phyloP scores from a whole-genome alignment of 2,113 vertebrate genomes.

The Macquaria australasica region DNA sequence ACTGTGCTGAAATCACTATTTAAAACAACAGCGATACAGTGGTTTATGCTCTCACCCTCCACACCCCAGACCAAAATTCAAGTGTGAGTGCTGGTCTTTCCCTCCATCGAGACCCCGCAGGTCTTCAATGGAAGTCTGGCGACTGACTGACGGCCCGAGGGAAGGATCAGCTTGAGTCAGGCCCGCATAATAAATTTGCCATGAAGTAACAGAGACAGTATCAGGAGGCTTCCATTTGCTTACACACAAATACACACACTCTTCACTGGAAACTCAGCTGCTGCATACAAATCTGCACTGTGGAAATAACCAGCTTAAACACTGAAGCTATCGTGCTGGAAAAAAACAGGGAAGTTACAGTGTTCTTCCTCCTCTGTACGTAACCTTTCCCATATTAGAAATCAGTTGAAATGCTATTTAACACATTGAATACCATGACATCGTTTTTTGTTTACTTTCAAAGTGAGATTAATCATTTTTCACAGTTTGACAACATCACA shows the following conservation, averaged over 20 bases:
- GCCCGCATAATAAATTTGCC: conserved; percentile 62
- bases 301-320: conserved; percentile 30
- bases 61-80: not conserved
- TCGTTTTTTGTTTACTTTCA: not conserved
- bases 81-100: not conserved
- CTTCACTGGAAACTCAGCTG: conserved; percentile 58
- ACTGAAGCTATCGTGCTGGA: not conserved
- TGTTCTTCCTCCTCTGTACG: conserved; percentile 17
- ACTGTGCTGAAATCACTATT: not conserved
- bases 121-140: conserved; percentile 9
- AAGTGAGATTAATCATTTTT: not conserved
- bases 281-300: conserved; percentile 3
- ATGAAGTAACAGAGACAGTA: conserved; percentile 64
- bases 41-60: not conserved
- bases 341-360: conserved; percentile 33
- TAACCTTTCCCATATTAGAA: conserved; percentile 4
- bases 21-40: not conserved
- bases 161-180: conserved; percentile 55
- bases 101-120: not conserved
- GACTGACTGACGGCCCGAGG: conserved; percentile 24
- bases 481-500: not conserved
- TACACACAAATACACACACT: conserved; percentile 68
- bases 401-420: not conserved
- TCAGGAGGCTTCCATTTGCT: conserved; percentile 71
- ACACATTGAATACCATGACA: not conserved